Evolutionary conservation across 2,113 vertebrate genomes (phyloP).

Genomic region (Elephas maximus): DNA sequence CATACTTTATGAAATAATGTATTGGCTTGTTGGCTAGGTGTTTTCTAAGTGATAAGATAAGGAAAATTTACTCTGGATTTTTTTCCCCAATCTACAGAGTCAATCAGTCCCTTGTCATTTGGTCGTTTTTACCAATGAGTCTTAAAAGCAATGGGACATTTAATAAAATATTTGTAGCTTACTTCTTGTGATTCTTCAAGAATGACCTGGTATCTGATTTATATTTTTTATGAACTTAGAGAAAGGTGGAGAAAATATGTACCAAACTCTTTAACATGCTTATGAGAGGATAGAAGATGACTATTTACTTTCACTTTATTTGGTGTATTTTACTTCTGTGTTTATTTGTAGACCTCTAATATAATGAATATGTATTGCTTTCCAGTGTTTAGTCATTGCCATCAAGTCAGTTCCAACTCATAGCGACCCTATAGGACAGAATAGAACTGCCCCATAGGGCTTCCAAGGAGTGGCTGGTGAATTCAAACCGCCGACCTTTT

Average conservation of each 20-base stretch:
- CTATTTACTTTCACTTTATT: background rate
- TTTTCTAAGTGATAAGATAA: constrained; percentile 51
- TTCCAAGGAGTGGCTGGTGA: no score
- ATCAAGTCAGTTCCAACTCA: no score
- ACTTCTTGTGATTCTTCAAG: background rate
- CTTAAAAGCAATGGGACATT: constrained; percentile 20
- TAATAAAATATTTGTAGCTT: constrained; percentile 13
- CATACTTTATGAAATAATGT: background rate
- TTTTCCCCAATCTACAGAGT: background rate
- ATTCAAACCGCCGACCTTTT: no score
- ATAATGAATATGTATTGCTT: background rate
- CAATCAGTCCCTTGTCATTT: constrained; percentile 12
- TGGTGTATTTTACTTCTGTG: no score
- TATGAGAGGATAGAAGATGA: background rate
- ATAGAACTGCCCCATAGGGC: no score
- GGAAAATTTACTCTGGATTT: constrained; percentile 1
- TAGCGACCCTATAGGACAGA: no score
- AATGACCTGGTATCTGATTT: constrained; percentile 11
- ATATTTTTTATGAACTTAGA: constrained; percentile 1
- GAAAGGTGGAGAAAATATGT: background rate
- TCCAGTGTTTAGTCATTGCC: background rate
- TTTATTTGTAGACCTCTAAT: background rate
- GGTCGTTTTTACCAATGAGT: constrained; percentile 38
- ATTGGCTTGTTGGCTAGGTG: background rate
- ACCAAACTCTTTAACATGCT: background rate